Evolutionary conservation across 2,797 vertebrate genomes (phyloP).

Genomic region (Malacoraja senta): DNA sequence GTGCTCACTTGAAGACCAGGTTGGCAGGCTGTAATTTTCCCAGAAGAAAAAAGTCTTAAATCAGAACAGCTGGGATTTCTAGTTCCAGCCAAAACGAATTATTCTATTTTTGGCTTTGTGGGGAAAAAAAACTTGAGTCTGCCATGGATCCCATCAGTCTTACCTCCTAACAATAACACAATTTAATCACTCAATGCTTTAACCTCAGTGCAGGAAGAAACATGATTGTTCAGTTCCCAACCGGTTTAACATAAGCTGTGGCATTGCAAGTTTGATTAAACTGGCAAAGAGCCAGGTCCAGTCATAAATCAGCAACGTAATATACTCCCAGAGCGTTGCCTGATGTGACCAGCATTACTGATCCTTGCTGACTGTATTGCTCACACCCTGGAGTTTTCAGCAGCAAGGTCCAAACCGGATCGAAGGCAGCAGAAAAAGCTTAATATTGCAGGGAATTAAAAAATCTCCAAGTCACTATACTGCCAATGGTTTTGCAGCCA

Average conservation of each 20-base stretch:
- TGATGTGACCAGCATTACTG: not conserved
- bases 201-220: not conserved
- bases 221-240: not conserved
- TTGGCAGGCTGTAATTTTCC: not conserved
- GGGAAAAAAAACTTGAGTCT: not conserved
- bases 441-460: not conserved
- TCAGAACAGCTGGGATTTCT: not conserved
- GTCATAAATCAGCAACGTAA: not conserved
- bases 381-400: not conserved
- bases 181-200: not conserved
- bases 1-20: not conserved
- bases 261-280: not conserved
- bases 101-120: not conserved
- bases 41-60: not conserved
- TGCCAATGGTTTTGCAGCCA: not conserved
- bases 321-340: too few species aligned
- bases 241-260: not conserved
- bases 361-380: not conserved
- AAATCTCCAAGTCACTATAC: not conserved
- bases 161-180: not conserved
- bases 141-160: not conserved
- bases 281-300: slow-evolving; percentile 7
- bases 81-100: not conserved
- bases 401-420: not conserved
- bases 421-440: not conserved